Base-by-base conservation (phyloP, 2,113 vertebrate genomes). In the Tricholaema leucomelas region DNA sequence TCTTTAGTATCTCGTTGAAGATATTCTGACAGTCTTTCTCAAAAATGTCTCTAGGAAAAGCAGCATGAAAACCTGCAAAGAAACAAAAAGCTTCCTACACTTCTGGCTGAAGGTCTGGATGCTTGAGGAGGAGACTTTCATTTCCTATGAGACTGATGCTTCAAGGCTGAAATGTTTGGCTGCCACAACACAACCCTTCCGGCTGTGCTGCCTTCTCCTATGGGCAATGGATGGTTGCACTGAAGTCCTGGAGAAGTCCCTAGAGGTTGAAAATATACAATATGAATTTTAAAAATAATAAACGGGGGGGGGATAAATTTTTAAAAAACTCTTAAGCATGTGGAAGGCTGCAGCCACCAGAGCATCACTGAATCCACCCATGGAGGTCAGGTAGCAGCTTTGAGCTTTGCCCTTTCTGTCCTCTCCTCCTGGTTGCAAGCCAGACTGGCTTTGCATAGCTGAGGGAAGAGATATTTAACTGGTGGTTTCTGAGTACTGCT, bases 21-120 rank as follows among this genome's bases (percentile, higher is more conserved):
- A 93, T 87, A 93, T 66, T 95, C 96, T 90, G 90, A 93, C 80
- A 93, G 88, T 72, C 73, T 89, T 94, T 96, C 94, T 96, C 87
- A 83, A 94, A 95, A 95, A 87, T 92, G 79, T 86, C 94, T 95
- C 81, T 80, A 93, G 87, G 92, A 97, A 96, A 94, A 70, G 50
- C 77, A 92, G 79, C 54, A 64, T n/a, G 78, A 87, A 95, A 94
- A 91, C 36, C 82, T 87, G 84, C 70, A 77, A 77, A 86, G 85
- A 89, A 89, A 95, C 77, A 90, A 88, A 94, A 92, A 64, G 40
- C 89, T 88, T 90, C 92, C 90, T 61, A 86, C 91, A 8, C 70
- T 92, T 52, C 61, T 92, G 92, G 75, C 95, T 95, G 10, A 0
- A 52, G 21, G 35, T 85, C 80, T 77, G 54, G 81, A 35, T 80